Evolutionary conservation across 2,113 vertebrate genomes (phyloP), one percentile per base, ranked within the genome.

Genomic region (Pseudopipra pipra): DNA sequence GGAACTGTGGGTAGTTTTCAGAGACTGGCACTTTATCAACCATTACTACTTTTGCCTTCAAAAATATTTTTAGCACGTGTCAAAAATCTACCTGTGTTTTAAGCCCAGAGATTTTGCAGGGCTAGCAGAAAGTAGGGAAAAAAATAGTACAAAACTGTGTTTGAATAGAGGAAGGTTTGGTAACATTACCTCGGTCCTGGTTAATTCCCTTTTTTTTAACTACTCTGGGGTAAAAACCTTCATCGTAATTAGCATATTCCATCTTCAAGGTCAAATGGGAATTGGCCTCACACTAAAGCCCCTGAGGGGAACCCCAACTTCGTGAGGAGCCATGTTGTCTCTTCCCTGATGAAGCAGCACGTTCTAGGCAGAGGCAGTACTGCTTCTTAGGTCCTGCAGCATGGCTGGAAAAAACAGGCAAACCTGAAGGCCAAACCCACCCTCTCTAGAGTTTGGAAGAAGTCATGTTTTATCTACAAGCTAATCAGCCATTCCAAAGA

Each of bases 1-100:
- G 89, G 66, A 96, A 85, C 51, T 93, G 77, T 75, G 87, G 85
- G 81, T 79, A 89, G 43, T 87, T 94, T 91, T 79, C 85, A 94
- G 65, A 92, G 46, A 85, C 3, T 67, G 58, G 85, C 49, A 83
- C 59, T 96, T 89, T 83, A 91, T 91, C 89, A 96, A 91, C 74
- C 23, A 79, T 83, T 93, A 94, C 62, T 39, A 58, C 18, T 70
- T 51, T 18, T 70, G 16, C 30, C 37, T 20, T 95, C 46, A 27
- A 87, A 85, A 71, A n/a, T 11, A 3, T 1, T 44, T 79, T 81
- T 51, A 46, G 52, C 41, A 18, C 25, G 17, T 41, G 77, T 52
- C 27, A 16, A 92, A 91, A 88, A 68, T 81, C 39, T 52, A 59
- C 67, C 44, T 55, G 6, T 51, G 21, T 65, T 85, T 92, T 39